phyloP scores from a whole-genome alignment of 2,113 vertebrate species.

The Glaucomys volans region DNA sequence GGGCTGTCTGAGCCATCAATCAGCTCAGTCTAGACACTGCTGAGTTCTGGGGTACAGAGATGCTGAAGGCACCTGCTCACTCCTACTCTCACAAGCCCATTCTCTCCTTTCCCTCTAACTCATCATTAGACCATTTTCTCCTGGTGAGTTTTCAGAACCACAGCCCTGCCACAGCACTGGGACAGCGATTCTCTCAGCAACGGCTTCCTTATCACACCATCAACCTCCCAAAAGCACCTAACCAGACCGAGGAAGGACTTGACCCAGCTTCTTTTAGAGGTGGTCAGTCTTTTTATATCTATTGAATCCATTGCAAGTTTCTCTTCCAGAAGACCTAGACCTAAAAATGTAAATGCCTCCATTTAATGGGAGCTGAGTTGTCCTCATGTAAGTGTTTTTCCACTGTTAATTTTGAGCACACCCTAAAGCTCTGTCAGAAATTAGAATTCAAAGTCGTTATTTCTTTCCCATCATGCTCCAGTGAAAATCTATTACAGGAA shows the following conservation, averaged over 20 bases:
- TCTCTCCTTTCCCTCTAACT: not conserved
- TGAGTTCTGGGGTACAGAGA: not conserved
- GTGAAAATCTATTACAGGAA: conserved; percentile 40
- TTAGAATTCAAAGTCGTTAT: not conserved
- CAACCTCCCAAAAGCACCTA: not conserved
- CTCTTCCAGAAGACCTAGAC: not conserved
- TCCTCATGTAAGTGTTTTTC: not conserved
- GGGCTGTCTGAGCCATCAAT: not conserved
- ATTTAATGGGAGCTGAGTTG: not conserved
- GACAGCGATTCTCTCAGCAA: not conserved
- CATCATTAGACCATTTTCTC: conserved; percentile 32
- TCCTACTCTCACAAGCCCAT: not conserved
- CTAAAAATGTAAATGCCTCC: not conserved
- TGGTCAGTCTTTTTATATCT: not conserved
- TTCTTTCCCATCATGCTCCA: not conserved
- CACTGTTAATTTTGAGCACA: not conserved
- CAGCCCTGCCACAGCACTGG: not conserved
- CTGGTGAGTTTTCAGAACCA: not conserved
- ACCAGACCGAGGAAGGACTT: not conserved
- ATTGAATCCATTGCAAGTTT: not conserved
- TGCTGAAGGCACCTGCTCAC: not conserved
- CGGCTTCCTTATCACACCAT: not conserved
- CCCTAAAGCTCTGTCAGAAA: not conserved
- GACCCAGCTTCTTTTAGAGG: not conserved
- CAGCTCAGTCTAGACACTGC: not conserved